These are phyloP conservation scores for Labeo rohita DNA, from an alignment of 2,113 vertebrate species.

Conservation along the genomic window DNA sequence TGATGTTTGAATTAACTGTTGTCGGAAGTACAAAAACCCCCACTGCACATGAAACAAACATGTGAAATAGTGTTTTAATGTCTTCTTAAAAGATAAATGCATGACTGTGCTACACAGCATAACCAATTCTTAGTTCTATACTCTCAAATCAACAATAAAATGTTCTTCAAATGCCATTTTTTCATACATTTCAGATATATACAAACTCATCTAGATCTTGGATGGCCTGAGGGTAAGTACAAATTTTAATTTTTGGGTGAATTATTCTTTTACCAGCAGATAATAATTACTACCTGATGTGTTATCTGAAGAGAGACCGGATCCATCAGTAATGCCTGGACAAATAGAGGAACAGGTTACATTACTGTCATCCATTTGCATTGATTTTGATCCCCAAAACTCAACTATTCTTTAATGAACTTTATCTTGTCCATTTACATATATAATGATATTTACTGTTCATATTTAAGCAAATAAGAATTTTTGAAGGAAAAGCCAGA, in stretches of 20 bases:
- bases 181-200: not conserved
- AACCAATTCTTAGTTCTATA: not conserved
- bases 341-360: not conserved
- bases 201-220: not conserved
- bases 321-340: not conserved
- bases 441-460: not conserved
- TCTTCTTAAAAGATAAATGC: not conserved
- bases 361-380: not conserved
- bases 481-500: not conserved
- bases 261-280: not conserved
- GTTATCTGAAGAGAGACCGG: not conserved
- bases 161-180: not conserved
- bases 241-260: not conserved
- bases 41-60: slow-evolving; percentile 11
- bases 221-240: not conserved
- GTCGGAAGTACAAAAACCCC: not conserved
- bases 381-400: not conserved
- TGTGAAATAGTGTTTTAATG: not conserved
- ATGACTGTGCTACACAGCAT: not conserved
- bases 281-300: not conserved
- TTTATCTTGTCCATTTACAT: not conserved
- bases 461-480: not conserved
- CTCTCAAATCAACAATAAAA: not conserved
- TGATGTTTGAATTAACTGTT: not conserved
- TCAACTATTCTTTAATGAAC: not conserved